These are phyloP conservation scores for Bubo scandiacus DNA, from an alignment of 2,113 vertebrate genomes.

Conservation along the genomic window DNA sequence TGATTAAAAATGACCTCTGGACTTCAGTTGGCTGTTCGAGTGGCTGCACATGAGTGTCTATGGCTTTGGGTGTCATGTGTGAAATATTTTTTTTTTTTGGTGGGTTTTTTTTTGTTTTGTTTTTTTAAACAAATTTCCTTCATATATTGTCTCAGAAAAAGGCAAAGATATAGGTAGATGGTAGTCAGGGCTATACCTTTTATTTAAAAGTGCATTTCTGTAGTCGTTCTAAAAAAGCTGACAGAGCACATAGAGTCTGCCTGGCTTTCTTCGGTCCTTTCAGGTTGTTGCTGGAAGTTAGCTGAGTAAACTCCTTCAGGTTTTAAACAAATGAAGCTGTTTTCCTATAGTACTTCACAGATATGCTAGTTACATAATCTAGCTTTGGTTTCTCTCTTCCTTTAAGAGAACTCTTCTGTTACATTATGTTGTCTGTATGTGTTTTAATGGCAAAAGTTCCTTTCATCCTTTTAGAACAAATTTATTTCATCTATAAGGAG, in stretches of 20 bases:
- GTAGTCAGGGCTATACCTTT: neutral
- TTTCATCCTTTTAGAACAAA: neutral
- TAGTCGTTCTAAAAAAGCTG: neutral
- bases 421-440: neutral
- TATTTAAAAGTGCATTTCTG: neutral
- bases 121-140: neutral
- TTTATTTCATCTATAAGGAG: neutral
- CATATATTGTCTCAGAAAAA: neutral
- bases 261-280: neutral
- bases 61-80: neutral
- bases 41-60: neutral
- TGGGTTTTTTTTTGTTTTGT: neutral
- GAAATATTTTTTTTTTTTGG: neutral
- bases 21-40: neutral
- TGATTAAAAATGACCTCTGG: neutral
- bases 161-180: neutral
- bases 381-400: neutral
- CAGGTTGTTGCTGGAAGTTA: neutral
- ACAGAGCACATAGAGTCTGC: neutral
- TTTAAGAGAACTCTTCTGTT: neutral
- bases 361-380: neutral
- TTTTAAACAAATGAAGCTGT: neutral
- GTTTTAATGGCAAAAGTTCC: neutral
- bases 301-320: neutral
- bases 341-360: neutral